Base-by-base conservation (phyloP, 2,113 vertebrate genomes). In the Oncorhynchus kisutch region DNA sequence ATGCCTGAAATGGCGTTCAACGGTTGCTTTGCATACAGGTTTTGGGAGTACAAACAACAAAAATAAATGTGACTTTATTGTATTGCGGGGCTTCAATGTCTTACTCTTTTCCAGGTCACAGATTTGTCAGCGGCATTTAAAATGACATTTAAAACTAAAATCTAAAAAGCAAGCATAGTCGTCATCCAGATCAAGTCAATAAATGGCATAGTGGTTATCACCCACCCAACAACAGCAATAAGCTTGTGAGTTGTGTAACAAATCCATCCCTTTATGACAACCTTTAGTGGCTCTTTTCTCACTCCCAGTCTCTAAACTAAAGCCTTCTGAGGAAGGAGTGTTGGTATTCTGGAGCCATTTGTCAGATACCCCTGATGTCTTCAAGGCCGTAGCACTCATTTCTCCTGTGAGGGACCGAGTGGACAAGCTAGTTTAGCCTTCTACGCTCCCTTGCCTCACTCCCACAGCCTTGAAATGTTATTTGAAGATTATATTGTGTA, bases 331-430 rank as follows among this genome's bases (percentile, higher is more conserved):
- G 29, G 67, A 27, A 67, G 65, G 18, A 68, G 67, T 31, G 31
- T 68, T 68, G 67, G 67, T 68, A 68, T 68, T 45, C 67, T 34
- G 29, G 27, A 68, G 67, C 29, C 31, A 39, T 45, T 8, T 68
- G 31, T 68, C 67, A 68, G 67, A 20, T 5, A 18, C 16, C 9
- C 39, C 39, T 45, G 39, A 45, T 45, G 39, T 45, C 39, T 45
- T 2, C 39, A 45, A 45, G 39, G 39, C 39, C 39, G 9, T 45
- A 9, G 9, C 39, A 12, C 39, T 45, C 67, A 68, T 68, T 68
- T 34, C 31, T 68, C 67, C n/a, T 39, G 31, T 68, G 67, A 68
- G 16, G 51, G 51, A 54, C 11, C 49, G 39, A 45, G 29, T 18
- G 29, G 31, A 62, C 13, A 5, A n/a, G 67, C 29, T 68, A 45